Evolutionary conservation across 2,888 invertebrate species (phyloP).

Genomic region (Plagodis pulveraria): DNA sequence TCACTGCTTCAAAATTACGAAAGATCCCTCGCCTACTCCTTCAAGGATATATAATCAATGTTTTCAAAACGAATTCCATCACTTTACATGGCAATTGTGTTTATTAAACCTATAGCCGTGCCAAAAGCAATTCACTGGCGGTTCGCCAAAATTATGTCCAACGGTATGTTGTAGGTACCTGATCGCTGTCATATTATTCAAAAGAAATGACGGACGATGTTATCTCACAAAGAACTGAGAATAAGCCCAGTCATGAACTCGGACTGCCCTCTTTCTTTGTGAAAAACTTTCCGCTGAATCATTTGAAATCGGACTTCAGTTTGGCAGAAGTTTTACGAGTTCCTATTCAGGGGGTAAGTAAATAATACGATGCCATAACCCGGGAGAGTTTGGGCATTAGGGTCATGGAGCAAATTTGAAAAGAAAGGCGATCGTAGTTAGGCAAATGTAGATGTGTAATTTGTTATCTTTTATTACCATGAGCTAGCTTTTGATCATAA

Average conservation of each 20-base stretch:
- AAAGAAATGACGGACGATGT: conserved; percentile 53
- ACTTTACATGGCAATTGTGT: background rate
- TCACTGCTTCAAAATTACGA: too few species aligned
- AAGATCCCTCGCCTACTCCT: too few species aligned
- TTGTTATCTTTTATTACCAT: too few species aligned
- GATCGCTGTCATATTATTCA: conserved; percentile 42
- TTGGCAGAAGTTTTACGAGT: conserved; percentile 35
- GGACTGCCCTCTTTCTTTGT: conserved; percentile 34
- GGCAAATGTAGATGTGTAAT: too few species aligned
- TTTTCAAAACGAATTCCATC: too few species aligned
- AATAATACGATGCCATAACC: conserved; percentile 8
- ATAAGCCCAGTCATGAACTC: conserved; percentile 45
- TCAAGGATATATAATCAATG: too few species aligned
- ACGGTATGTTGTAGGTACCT: conserved; percentile 18
- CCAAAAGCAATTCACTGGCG: conserved; percentile 26
- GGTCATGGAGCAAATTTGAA: background rate
- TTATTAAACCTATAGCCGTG: conserved; percentile 1
- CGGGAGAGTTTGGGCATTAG: background rate
- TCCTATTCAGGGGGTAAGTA: conserved; percentile 20
- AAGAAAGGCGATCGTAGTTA: too few species aligned
- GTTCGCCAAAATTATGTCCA: conserved; percentile 30
- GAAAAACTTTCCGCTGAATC: conserved; percentile 40
- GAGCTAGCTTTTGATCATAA: too few species aligned
- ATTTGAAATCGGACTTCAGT: conserved; percentile 33
- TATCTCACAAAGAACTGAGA: conserved; percentile 44